Evolutionary conservation across 2,888 invertebrate species (phyloP), one percentile per base, ranked within the genome.

Genomic region (Hesperia comma): DNA sequence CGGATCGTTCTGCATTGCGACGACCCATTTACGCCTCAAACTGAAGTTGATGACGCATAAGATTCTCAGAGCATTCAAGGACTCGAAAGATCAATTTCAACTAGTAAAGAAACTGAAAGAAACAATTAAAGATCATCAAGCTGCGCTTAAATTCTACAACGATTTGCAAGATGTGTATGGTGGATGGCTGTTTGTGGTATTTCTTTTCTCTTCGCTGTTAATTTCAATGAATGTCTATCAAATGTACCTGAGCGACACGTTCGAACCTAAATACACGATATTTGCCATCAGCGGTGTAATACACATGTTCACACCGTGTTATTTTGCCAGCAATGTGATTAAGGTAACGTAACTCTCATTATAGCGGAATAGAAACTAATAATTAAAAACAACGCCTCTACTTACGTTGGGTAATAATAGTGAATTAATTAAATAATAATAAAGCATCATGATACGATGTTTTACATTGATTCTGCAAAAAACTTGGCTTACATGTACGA

Each of bases 1-100:
- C 43, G 87, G 87, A 0, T 86, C 86, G 0, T 88, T 87, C 66
- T 87, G 88, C 63, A 87, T 89, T 58, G 83, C 84, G 0, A 85
- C 82, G 0, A 85, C 82, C 0, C 87, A 89, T 70, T 73, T 88
- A 33, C 75, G 83, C 6, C 72, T 89, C 1, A 90, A 89, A 70
- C 67, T 90, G 14, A 87, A 88, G 72, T 66, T 90, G 51, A 71
- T 88, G 68, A 69, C 76, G 0, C 77, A 79, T 49, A 86, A 84
- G 68, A 72, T 86, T 33, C 41, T 76, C 0, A 81, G 70, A 56
- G 82, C 84, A 0, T 88, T 87, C 68, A 69, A 73, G 41, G 71
- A 79, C 53, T 74, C 85, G 0, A 77, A 70, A 17, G 75, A 72
- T 43, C 68, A 67, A 26, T 57, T 57, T 0, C 81, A 86, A 51